Evolutionary conservation across 2,888 invertebrate genomes (phyloP).

Genomic region (Lycia hirtaria): DNA sequence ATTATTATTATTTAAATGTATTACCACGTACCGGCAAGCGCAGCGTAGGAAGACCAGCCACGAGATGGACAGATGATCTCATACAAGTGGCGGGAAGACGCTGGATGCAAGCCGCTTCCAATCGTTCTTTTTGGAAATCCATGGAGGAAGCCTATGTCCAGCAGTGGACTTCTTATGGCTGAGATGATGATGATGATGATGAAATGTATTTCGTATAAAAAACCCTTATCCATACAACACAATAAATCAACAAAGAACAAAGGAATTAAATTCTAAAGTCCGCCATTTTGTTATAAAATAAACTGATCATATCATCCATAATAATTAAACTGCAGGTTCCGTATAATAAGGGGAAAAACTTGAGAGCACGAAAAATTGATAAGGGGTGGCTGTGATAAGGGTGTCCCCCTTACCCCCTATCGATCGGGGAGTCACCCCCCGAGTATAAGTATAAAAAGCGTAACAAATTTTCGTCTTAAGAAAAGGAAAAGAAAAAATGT

Average conservation of each 20-base stretch:
- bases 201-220: background rate
- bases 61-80: no score
- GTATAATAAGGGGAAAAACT: constrained; percentile 66
- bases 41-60: no score
- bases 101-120: no score
- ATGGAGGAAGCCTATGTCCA: no score
- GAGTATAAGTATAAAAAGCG: constrained; percentile 84
- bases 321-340: constrained; percentile 64
- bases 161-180: no score
- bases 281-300: constrained; percentile 32
- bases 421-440: constrained; percentile 72
- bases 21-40: no score
- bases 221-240: background rate
- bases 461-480: constrained; percentile 86
- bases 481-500: constrained; percentile 86
- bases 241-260: constrained; percentile 19
- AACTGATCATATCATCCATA: constrained; percentile 48
- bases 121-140: no score
- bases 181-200: no score
- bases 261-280: constrained; percentile 6
- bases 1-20: no score
- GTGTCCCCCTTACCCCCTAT: constrained; percentile 60
- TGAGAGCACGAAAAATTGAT: constrained; percentile 82
- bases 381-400: constrained; percentile 76
- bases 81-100: no score